Evolutionary conservation across 2,113 vertebrate species (phyloP).

Genomic region (Peromyscus polionotus): DNA sequence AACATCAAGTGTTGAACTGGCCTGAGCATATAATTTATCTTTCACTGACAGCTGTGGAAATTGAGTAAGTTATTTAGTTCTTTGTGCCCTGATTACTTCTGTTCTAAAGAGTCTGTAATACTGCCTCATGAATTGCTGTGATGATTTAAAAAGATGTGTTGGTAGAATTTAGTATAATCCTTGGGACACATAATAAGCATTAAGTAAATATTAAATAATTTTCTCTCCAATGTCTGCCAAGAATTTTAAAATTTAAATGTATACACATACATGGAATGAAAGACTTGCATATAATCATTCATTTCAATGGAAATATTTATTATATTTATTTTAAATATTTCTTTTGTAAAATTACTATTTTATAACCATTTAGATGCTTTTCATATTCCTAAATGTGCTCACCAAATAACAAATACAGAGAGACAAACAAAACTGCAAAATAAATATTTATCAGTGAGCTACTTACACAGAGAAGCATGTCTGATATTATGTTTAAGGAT

Average conservation of each 20-base stretch:
- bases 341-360: conserved; percentile 32
- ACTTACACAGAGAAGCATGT: conserved; percentile 30
- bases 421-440: conserved; percentile 69
- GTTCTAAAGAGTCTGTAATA: neutral
- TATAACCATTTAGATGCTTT: conserved; percentile 19
- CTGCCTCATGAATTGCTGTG: neutral
- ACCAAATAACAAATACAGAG: conserved; percentile 58
- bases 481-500: conserved; percentile 73
- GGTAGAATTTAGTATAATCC: neutral
- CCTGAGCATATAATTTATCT: neutral
- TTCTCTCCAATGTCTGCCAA: neutral
- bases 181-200: neutral
- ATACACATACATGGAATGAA: conserved; percentile 14
- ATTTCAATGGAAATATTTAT: neutral
- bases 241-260: neutral
- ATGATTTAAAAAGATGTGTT: neutral
- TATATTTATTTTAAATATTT: conserved; percentile 5
- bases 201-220: neutral
- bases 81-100: neutral
- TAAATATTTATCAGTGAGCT: conserved; percentile 84
- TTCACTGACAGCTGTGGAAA: neutral
- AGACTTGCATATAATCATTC: neutral
- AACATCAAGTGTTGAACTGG: neutral
- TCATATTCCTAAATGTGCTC: conserved; percentile 45
- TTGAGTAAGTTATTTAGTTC: neutral